A percentile compares a stretch with the other conserved stretches of the same genome.
phyloP scores from a whole-genome alignment of 1,140 invertebrate genomes.

The Atta colombica region DNA sequence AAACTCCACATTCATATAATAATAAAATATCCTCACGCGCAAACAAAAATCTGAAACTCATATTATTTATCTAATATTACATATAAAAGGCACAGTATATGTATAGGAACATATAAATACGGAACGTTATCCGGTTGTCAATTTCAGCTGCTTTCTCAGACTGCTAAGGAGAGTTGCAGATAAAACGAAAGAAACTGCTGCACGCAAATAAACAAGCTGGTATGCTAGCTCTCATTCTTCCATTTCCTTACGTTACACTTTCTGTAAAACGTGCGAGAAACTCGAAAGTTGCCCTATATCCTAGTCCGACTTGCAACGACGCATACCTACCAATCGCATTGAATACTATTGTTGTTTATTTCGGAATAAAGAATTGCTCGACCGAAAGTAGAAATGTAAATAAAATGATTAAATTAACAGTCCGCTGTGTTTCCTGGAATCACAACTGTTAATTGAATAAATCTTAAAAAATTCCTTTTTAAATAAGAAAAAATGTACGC shows the following conservation, averaged over 20 bases:
- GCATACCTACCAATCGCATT: neutral
- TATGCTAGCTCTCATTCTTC: constrained; percentile 43
- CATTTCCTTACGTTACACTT: constrained; percentile 46
- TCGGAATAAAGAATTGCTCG: constrained; percentile 31
- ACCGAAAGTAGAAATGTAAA: constrained; percentile 7
- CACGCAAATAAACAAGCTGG: constrained; percentile 63
- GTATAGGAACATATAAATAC: constrained; percentile 50
- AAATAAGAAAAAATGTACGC: too few relatives aligned
- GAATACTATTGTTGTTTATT: constrained; percentile 41
- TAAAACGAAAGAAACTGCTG: constrained; percentile 65
- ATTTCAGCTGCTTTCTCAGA: constrained; percentile 59
- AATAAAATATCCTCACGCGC: neutral
- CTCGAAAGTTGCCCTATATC: constrained; percentile 32
- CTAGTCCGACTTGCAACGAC: neutral
- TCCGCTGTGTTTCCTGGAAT: neutral
- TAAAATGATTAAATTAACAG: constrained; percentile 25
- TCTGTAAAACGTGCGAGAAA: constrained; percentile 54
- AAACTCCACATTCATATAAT: neutral
- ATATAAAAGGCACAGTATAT: constrained; percentile 14
- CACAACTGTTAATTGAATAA: neutral
- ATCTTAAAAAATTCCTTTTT: too few relatives aligned
- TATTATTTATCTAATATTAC: constrained; percentile 61
- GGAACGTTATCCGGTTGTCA: constrained; percentile 58
- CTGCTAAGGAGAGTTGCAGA: constrained; percentile 61
- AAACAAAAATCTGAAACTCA: neutral